Evolutionary conservation across 2,797 vertebrate genomes (phyloP).

Genomic region (Chelidonichthys spinosus): DNA sequence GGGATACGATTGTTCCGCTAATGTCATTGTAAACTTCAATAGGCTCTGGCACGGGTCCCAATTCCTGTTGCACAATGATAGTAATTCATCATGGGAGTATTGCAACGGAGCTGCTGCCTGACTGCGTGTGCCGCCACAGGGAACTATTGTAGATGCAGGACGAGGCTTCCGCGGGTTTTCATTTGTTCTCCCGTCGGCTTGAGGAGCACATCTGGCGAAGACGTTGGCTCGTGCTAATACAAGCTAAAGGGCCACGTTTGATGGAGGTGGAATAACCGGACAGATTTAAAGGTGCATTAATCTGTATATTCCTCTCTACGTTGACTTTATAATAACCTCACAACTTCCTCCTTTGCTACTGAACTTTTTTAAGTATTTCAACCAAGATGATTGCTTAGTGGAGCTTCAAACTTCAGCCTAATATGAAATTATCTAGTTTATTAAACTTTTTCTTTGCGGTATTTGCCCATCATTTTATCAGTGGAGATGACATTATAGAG

Average conservation of each 20-base stretch:
- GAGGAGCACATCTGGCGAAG: conserved; percentile 44
- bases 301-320: not conserved
- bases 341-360: not conserved
- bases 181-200: conserved; percentile 43
- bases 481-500: not conserved
- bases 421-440: not conserved
- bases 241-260: not conserved
- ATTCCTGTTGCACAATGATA: conserved; percentile 72
- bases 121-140: conserved; percentile 41
- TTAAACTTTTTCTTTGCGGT: not conserved
- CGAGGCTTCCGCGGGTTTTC: conserved; percentile 44
- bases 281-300: conserved; percentile 9
- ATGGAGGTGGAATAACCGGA: not conserved
- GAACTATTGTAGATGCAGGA: conserved; percentile 53
- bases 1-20: conserved; percentile 75
- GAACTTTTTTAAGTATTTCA: no score
- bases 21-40: conserved; percentile 75
- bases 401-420: not conserved
- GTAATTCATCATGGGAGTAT: conserved; percentile 75
- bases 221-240: conserved; percentile 40
- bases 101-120: conserved; percentile 59
- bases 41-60: conserved; percentile 67
- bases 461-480: not conserved
- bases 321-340: no score
- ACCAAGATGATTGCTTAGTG: not conserved